Conservation (phyloP, 2,888 invertebrate species). For the Cantharis flavilabris region DNA sequence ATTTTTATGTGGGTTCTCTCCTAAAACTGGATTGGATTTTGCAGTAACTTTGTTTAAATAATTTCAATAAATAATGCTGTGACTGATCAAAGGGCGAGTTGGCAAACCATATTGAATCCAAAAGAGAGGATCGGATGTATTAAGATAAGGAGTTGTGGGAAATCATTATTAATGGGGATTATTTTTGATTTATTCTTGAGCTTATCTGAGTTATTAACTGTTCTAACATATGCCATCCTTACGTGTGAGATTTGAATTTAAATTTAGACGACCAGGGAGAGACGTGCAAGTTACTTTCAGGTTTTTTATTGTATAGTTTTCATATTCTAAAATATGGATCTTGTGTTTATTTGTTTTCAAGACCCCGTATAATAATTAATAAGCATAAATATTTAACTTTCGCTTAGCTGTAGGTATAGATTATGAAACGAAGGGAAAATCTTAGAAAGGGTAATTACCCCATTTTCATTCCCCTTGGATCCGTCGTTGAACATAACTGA, state of each 20-base stretch:
- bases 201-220: background rate
- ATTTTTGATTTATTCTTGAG: background rate
- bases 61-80: background rate
- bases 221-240: background rate
- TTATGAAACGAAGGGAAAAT: background rate
- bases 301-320: background rate
- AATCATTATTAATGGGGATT: background rate
- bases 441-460: background rate
- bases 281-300: background rate
- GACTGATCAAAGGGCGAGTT: background rate
- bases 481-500: background rate
- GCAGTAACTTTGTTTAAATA: background rate
- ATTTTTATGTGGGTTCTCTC: background rate
- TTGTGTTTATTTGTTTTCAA: too few species aligned
- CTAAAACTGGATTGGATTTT: background rate
- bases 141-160: background rate
- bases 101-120: background rate
- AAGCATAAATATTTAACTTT: background rate
- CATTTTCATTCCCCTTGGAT: background rate
- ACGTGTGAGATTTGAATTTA: background rate
- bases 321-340: background rate
- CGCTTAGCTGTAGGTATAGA: background rate
- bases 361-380: background rate
- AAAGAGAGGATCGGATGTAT: background rate
- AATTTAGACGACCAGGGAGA: background rate